A percentile compares a stretch with the other conserved stretches of the same genome.
Evolutionary conservation across 92 coral and sea anemone genomes (phyloP).

Genomic region (Desmophyllum pertusum): DNA sequence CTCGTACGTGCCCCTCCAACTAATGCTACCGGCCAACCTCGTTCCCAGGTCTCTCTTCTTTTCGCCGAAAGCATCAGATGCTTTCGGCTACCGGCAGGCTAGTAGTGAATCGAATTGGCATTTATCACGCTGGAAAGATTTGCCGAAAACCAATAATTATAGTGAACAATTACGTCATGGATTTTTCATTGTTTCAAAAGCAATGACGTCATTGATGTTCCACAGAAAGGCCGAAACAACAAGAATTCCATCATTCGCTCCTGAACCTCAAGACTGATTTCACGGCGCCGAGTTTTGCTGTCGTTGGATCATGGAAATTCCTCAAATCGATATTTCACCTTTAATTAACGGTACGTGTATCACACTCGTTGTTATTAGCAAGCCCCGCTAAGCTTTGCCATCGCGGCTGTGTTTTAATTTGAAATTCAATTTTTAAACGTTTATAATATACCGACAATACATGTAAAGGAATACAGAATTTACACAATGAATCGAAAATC

Average conservation of each 20-base stretch:
- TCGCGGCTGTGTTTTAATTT: background rate
- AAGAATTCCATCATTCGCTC: background rate
- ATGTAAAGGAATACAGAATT: background rate
- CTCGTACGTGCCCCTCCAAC: too few species aligned
- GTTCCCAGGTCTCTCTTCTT: too few species aligned
- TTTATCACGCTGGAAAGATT: background rate
- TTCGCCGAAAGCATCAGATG: too few species aligned
- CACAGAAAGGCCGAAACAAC: background rate
- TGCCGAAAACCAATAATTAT: background rate
- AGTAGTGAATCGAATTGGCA: background rate
- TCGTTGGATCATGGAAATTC: conserved; percentile 21
- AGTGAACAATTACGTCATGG: conserved; percentile 12
- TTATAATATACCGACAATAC: background rate
- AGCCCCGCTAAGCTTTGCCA: background rate
- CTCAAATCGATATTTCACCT: conserved; percentile 41
- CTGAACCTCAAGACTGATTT: background rate
- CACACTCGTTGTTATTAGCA: background rate
- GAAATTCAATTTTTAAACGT: background rate
- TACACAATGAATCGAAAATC: too few species aligned
- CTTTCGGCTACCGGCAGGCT: too few species aligned
- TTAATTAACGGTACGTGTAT: conserved; percentile 27
- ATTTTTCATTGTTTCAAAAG: background rate
- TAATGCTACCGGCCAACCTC: too few species aligned
- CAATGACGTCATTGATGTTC: conserved; percentile 3
- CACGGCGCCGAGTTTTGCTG: background rate